Evolutionary conservation across 2,888 invertebrate species (phyloP).

Genomic region (Halictus quadricinctus): DNA sequence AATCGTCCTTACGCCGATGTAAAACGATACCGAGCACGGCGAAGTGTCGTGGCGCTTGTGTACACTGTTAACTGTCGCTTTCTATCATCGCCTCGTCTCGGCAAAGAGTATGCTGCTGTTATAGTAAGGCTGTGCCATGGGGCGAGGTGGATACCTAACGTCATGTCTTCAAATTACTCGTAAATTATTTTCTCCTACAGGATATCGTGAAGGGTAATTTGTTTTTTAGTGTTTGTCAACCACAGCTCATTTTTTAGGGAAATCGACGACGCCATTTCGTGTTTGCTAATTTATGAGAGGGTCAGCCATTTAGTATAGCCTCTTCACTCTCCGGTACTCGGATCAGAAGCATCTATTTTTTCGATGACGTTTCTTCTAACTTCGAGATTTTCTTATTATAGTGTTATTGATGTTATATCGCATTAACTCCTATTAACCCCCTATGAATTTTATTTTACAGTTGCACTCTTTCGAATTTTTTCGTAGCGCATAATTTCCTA

Average conservation of each 20-base stretch:
- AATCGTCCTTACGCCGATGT: constrained; percentile 3
- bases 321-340: background rate
- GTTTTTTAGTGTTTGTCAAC: background rate
- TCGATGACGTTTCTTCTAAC: no score
- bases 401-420: no score
- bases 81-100: background rate
- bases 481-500: no score
- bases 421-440: no score
- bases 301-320: background rate
- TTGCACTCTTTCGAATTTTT: background rate
- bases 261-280: background rate
- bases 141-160: background rate
- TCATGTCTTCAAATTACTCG: background rate
- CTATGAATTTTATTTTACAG: background rate
- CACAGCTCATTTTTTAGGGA: background rate
- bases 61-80: constrained; percentile 4
- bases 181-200: background rate
- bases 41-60: background rate
- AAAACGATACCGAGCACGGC: background rate
- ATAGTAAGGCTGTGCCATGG: background rate
- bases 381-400: no score
- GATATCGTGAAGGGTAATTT: background rate
- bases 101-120: background rate
- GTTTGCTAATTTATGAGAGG: background rate
- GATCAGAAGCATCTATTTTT: background rate